Percentiles rank a stretch among this genome's conserved stretches.
phyloP scores from a whole-genome alignment of 2,797 vertebrate species.

The Odontamblyopus rebecca region DNA sequence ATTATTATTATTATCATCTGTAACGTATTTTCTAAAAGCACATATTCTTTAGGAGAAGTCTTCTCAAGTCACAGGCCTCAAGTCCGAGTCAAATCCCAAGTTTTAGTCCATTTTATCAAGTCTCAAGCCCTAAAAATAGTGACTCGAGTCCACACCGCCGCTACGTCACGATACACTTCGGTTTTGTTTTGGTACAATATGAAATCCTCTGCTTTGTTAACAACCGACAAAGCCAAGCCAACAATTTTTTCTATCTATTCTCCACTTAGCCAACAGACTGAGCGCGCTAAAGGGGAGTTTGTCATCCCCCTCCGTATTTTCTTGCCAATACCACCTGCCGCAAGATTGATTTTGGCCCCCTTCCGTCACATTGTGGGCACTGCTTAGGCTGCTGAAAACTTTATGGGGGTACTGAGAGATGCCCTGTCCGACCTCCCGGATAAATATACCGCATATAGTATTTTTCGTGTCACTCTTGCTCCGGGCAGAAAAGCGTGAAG shows the following conservation, averaged over 20 bases:
- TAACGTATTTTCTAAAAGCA: too few relatives aligned
- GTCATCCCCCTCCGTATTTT: not conserved
- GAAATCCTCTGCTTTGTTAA: not conserved
- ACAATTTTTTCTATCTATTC: not conserved
- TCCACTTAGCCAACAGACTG: too few relatives aligned
- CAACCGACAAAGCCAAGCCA: not conserved
- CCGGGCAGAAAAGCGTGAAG: not conserved
- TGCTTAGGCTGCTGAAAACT: slow-evolving; percentile 9
- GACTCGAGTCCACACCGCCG: too few relatives aligned
- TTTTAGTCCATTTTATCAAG: too few relatives aligned
- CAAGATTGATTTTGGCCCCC: slow-evolving; percentile 18
- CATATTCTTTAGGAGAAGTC: too few relatives aligned
- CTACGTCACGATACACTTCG: too few relatives aligned
- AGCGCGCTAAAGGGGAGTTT: not conserved
- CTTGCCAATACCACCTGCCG: slow-evolving; percentile 10
- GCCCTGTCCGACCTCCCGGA: slow-evolving; percentile 10
- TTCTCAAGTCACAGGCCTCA: too few relatives aligned
- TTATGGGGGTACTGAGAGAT: not conserved
- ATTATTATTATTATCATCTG: too few relatives aligned
- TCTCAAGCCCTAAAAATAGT: too few relatives aligned
- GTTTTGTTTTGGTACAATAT: too few relatives aligned
- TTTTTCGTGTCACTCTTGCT: slow-evolving; percentile 10
- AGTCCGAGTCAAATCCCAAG: too few relatives aligned
- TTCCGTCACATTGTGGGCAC: slow-evolving; percentile 16
- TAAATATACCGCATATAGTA: not conserved